Evolutionary conservation across 2,888 invertebrate species (phyloP).

Genomic region (Hypomecis punctinalis): DNA sequence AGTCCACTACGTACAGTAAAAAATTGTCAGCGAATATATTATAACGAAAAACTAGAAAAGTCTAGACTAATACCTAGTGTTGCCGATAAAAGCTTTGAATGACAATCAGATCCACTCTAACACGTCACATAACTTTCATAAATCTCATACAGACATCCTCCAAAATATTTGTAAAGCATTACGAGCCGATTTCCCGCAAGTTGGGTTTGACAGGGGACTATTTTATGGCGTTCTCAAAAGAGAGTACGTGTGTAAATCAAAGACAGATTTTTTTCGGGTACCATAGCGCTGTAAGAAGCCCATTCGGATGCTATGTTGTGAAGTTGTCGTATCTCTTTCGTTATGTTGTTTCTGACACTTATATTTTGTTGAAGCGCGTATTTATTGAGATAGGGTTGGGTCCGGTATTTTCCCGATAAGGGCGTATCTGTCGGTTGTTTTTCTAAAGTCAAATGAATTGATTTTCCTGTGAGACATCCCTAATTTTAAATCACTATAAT

Average conservation of each 20-base stretch:
- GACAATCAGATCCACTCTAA: conserved; percentile 29
- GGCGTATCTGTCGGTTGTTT: not conserved
- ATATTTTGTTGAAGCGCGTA: conserved; percentile 32
- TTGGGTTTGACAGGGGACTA: conserved; percentile 75
- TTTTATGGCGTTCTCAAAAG: conserved; percentile 75
- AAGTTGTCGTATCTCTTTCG: conserved; percentile 42
- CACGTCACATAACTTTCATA: conserved; percentile 40
- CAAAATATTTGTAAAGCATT: conserved; percentile 73
- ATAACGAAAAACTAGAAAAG: too few species aligned
- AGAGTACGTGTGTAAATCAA: conserved; percentile 71
- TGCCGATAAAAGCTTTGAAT: conserved; percentile 19
- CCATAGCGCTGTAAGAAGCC: conserved; percentile 48
- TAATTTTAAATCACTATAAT: too few species aligned
- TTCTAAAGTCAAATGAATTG: not conserved
- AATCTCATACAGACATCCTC: conserved; percentile 41
- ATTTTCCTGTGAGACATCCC: too few species aligned
- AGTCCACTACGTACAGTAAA: too few species aligned
- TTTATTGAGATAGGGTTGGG: conserved; percentile 33
- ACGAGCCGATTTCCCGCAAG: conserved; percentile 65
- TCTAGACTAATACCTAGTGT: not conserved
- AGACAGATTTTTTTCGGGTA: conserved; percentile 65
- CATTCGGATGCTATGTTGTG: conserved; percentile 47
- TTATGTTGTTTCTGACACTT: conserved; percentile 37
- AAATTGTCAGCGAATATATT: too few species aligned
- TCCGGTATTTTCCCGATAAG: not conserved